Base-by-base conservation (phyloP, 2,113 vertebrate species). In the Corapipo altera region DNA sequence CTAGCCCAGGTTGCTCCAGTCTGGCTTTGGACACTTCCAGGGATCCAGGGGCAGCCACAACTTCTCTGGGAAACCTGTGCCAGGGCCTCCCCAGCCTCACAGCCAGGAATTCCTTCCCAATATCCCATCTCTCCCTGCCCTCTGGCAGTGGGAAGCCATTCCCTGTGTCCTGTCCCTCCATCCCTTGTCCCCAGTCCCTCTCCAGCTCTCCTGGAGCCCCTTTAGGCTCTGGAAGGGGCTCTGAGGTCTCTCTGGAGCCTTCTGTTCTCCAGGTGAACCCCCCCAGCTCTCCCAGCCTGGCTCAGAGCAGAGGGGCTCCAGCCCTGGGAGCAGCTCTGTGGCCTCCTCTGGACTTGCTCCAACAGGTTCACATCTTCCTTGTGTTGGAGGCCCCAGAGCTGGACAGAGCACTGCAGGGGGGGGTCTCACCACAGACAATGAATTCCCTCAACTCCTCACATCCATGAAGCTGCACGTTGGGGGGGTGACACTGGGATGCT, bases 1-100 rank as follows among this genome's bases (percentile, higher is more conserved):
- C 35, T 5, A 0, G 4, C 24, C 43, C 85, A 57, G 30, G 26
- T 0, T 10, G 49, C 11, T 57, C 66, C 57, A 49, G 0, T 20
- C 57, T 64, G 66, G 15, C 10, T 24, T 88, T 14, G n/a, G 57
- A 0, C 49, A 72, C 49, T n/a, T 0, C 64, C 74, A 87, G 23
- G 37, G 64, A 70, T 62, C n/a, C n/a, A n/a, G 55, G 39, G n/a
- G 23, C 65, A 78, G 46, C 85, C 85, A 13, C 74, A 62, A 65
- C 55, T 87, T 1, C 73, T 46, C 84, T 87, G 64, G 21, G 21
- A 17, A 77, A 15, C 61, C 64, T 77, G 26, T 26, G 43, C 51
- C 82, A 85, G 43, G 43, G 12, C 21, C 61, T 54, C 0, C 2
- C 28, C 70, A 57, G 12, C 7, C 43, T 57, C 15, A 0, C 23